Evolutionary conservation across 2,888 invertebrate genomes (phyloP), one percentile per base, ranked within the genome.

Genomic region (Pandemis heparana): DNA sequence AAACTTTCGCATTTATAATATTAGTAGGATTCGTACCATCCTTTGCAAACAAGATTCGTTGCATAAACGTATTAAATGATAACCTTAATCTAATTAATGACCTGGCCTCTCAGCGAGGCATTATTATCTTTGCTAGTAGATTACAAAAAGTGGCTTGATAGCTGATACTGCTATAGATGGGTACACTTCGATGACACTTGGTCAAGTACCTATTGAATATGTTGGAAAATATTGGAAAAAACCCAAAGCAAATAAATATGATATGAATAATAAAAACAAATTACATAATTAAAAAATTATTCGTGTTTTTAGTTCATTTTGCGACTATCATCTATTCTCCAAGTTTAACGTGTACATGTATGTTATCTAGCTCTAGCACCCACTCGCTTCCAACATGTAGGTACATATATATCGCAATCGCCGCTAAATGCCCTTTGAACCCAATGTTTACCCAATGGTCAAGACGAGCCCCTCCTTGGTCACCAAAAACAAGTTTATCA

Each of bases 401-500:
- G 43, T 16, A n/a, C n/a, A 38, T 53, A 61, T n/a, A 72, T 68
- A 32, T 63, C 63, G 63, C 72, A 72, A 67, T 48, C 46, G 14
- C 23, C 16, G 14, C 14, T 56, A 18, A 64, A 16, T 32, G 63
- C 63, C 61, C 68, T 68, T 63, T 59, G 73, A 48, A 63, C 63
- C 41, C 39, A 67, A 56, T 32, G 39, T 62, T 12, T 16, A 16
- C 9, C 18, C 43, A 51, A 46, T 48, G 63, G 48, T 18, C 72
- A 60, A 74, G 74, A 69, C 74, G 65, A 74, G 74, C 74, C 74
- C 63, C 74, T 23, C 23, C n/a, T 9, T 46, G 56, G 56, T 69
- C 62, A 38, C 38, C 64, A 73, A 73, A 69, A 73, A 73, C 69
- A 74, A 65, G 59, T 43, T 70, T 74, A 74, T 74, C 64, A 18